A percentile compares a stretch with the other conserved stretches of the same genome.
These are phyloP conservation scores for Lithosia quadra DNA, from an alignment of 2,888 invertebrate genomes.

Conservation along the genomic window DNA sequence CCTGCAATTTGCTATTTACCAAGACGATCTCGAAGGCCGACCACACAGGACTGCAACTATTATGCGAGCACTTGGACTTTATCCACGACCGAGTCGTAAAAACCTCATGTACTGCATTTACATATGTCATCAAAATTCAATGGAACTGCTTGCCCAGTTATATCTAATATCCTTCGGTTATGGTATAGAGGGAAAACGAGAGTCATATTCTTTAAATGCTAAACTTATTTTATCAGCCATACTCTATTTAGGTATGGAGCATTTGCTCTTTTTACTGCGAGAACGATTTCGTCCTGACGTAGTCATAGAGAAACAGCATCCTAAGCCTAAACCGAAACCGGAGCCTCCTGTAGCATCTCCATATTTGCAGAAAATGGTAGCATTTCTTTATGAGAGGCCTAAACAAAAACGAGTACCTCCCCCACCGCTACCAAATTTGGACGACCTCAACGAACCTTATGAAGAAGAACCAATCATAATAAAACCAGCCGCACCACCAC, in stretches of 20 bases:
- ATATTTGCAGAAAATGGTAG: constrained; percentile 71
- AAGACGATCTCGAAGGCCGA: constrained; percentile 75
- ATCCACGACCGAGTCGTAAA: constrained; percentile 61
- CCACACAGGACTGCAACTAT: constrained; percentile 63
- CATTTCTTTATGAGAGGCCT: constrained; percentile 63
- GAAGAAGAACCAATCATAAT: constrained; percentile 65
- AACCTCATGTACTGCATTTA: constrained; percentile 74
- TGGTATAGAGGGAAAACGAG: constrained; percentile 66
- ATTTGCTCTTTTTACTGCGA: constrained; percentile 63
- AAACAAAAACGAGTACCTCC: constrained; percentile 57
- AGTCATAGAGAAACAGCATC: constrained; percentile 32
- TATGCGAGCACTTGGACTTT: constrained; percentile 68
- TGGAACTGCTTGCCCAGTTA: constrained; percentile 75
- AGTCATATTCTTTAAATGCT: constrained; percentile 69
- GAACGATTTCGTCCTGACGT: constrained; percentile 67
- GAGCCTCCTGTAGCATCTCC: constrained; percentile 65
- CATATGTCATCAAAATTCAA: constrained; percentile 69
- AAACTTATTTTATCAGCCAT: constrained; percentile 74
- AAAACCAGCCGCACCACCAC: constrained; percentile 67
- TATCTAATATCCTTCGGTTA: constrained; percentile 67
- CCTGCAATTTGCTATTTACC: constrained; percentile 67
- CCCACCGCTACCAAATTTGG: constrained; percentile 72
- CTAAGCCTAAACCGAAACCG: constrained; percentile 59
- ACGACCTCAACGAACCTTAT: constrained; percentile 71
- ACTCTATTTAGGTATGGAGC: constrained; percentile 71